Percentiles rank a stretch among this genome's conserved stretches.
Conservation (phyloP, 1,140 invertebrate genomes). For the Drosophila truncata region DNA sequence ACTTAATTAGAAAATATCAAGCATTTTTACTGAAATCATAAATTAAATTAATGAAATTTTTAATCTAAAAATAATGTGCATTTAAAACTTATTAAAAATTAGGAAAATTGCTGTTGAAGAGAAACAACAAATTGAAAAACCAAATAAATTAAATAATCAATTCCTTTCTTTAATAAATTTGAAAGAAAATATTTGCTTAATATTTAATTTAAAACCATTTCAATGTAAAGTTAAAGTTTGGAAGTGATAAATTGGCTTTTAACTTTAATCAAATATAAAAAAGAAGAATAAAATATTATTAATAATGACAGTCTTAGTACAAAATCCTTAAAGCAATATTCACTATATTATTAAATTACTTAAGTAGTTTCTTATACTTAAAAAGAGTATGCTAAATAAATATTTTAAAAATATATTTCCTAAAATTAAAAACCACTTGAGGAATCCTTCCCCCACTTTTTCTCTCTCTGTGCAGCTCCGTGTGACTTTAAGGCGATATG, state of each 20-base stretch:
- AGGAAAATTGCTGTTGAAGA: no score
- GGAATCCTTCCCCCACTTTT: not conserved
- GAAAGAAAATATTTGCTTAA: not conserved
- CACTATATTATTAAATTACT: no score
- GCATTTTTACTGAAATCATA: no score
- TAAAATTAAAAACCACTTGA: not conserved
- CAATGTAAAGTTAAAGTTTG: not conserved
- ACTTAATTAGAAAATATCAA: no score
- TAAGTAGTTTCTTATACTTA: not conserved
- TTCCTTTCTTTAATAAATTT: not conserved
- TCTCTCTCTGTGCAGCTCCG: constrained; percentile 25
- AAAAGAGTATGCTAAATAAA: not conserved
- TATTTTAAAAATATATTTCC: not conserved
- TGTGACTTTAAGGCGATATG: constrained; percentile 22
- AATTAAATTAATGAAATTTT: not conserved
- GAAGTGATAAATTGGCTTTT: not conserved
- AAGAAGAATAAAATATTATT: no score
- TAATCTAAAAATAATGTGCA: no score
- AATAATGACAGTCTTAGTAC: not conserved
- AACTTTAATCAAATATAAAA: not conserved
- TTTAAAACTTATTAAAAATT: no score
- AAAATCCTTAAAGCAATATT: not conserved
- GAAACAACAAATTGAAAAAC: no score
- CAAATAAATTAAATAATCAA: no score
- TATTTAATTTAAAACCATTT: no score